Percentiles rank a stretch among this genome's conserved stretches.
Conservation (phyloP, 2,888 invertebrate genomes). For the Oscheius sp. region DNA sequence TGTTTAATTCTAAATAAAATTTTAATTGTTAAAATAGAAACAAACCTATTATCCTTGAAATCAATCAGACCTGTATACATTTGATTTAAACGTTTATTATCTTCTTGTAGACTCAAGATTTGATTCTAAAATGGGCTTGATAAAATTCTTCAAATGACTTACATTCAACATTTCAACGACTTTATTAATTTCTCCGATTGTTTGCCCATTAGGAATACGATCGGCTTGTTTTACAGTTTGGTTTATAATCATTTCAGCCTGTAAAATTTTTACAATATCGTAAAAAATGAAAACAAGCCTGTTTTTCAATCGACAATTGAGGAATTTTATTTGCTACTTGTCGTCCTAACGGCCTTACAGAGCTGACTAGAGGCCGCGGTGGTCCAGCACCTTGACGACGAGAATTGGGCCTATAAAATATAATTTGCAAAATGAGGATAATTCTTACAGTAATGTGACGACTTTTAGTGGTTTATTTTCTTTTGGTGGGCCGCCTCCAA, state of each 20-base stretch:
- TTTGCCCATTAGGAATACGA: constrained; percentile 25
- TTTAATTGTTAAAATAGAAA: background rate
- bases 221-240: constrained; percentile 34
- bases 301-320: constrained; percentile 38
- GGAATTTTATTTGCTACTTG: constrained; percentile 3
- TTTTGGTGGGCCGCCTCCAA: constrained; percentile 33
- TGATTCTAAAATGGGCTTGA: constrained; percentile 10
- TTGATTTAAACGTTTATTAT: constrained; percentile 28
- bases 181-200: constrained; percentile 39
- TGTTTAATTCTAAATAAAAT: constrained; percentile 34
- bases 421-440: too few species aligned
- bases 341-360: constrained; percentile 25
- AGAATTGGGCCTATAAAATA: constrained; percentile 36
- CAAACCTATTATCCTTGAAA: constrained; percentile 37
- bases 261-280: background rate
- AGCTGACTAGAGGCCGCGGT: constrained; percentile 31
- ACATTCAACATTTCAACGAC: constrained; percentile 39
- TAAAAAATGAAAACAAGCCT: background rate
- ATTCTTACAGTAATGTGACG: constrained; percentile 33
- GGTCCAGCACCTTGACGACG: constrained; percentile 25
- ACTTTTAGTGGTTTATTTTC: constrained; percentile 39
- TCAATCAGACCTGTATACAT: constrained; percentile 33
- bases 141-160: background rate
- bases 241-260: constrained; percentile 35
- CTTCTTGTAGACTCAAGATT: constrained; percentile 30